Base-by-base conservation (phyloP, 2,113 vertebrate genomes). In the Potamarius usumacintae region DNA sequence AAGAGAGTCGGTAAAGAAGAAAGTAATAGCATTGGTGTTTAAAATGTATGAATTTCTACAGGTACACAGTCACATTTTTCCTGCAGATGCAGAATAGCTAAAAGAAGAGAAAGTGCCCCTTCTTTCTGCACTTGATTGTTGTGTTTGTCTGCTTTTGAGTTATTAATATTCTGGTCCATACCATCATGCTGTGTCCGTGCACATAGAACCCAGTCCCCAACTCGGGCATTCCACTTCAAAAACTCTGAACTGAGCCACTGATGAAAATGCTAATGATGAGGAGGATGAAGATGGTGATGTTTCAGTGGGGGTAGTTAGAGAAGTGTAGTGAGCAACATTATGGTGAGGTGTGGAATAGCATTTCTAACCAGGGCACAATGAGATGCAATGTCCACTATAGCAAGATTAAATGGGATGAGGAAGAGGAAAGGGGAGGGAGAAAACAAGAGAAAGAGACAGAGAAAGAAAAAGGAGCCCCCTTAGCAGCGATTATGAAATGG, bases 401-500 rank as follows among this genome's bases (percentile, higher is more conserved):
- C 88, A 90, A 93, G 94, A 95, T 95, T 95, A 95, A 95, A 90
- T 86, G 88, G 85, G 82, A 91, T 83, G 86, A 91, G 84, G 83
- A 85, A 71, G 50, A 82, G 83, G 67, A 71, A 84, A 65, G 65
- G 65, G 72, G 58, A 80, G 67, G 71, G 85, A 80, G 48, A 81
- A 86, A 50, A 79, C 57, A 86, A 86, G 87, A 81, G 83, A 88
- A 76, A 85, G 34, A 86, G 58, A 89, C 84, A 84, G 10, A 81
- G 58, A 90, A 58, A 81, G 80, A 74, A 65, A 82, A 50, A 92
- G 91, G 92, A 92, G 90, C 91, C 93, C 95, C 95, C 89, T 87
- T 93, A 95, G 95, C 95, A 92, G 95, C 94, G 95, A 96, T 96
- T 96, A 96, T 95, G 94, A 96, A 96, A 95, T 94, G 93, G 95